phyloP scores from a whole-genome alignment of 2,888 invertebrate species.

The Melieria picta region DNA sequence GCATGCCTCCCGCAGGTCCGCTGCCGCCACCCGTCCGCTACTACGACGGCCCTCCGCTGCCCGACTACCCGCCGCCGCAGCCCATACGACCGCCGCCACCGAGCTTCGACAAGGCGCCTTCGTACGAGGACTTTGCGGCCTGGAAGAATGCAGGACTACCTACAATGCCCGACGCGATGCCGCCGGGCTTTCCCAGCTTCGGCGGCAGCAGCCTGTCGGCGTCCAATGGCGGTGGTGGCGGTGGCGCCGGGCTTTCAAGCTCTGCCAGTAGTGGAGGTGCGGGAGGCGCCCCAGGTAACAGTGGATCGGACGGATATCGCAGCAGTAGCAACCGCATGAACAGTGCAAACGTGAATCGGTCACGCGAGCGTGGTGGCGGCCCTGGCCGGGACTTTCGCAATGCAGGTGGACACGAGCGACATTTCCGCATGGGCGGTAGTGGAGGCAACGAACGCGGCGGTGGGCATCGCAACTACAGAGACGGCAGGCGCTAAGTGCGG shows the following conservation, averaged over 20 bases:
- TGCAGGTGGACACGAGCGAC: conserved; percentile 64
- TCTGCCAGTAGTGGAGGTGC: conserved; percentile 43
- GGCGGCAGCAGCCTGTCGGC: conserved; percentile 24
- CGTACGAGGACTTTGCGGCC: conserved; percentile 74
- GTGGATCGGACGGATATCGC: conserved; percentile 56
- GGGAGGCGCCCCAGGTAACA: conserved; percentile 43
- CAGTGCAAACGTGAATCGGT: conserved; percentile 52
- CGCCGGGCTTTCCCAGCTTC: conserved; percentile 51
- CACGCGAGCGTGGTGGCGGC: conserved; percentile 60
- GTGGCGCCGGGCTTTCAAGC: conserved; percentile 43
- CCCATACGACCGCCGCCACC: conserved; percentile 66
- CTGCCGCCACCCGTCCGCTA: conserved; percentile 83
- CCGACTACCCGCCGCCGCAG: conserved; percentile 76
- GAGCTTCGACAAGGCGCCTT: conserved; percentile 78
- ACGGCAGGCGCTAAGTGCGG: conserved; percentile 29
- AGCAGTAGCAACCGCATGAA: conserved; percentile 47
- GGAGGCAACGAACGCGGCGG: conserved; percentile 59
- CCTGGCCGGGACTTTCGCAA: conserved; percentile 44
- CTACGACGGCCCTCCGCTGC: conserved; percentile 80
- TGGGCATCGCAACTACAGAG: conserved; percentile 44
- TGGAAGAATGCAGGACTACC: conserved; percentile 62
- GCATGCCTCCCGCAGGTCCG: conserved; percentile 59
- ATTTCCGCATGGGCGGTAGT: conserved; percentile 62
- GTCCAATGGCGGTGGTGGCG: conserved; percentile 31
- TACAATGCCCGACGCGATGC: conserved; percentile 56